These are phyloP conservation scores for Takifugu flavidus DNA, from an alignment of 2,113 vertebrate species.

Conservation along the genomic window DNA sequence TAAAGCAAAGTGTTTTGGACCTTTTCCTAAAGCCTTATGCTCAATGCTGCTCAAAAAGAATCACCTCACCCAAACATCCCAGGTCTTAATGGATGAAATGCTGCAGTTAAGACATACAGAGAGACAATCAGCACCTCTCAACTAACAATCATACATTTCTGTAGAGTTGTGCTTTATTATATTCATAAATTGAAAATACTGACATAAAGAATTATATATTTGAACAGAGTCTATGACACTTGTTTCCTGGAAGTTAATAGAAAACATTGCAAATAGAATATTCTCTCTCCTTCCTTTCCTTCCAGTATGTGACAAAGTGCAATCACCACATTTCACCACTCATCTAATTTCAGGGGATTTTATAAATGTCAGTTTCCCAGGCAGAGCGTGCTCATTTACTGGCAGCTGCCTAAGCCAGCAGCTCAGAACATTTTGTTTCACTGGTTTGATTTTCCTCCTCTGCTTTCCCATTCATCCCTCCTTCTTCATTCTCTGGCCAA, in stretches of 20 bases:
- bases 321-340: conserved; percentile 11
- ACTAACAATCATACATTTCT: too few species aligned
- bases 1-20: too few species aligned
- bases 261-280: neutral
- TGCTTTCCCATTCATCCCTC: conserved; percentile 67
- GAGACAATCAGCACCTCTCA: too few species aligned
- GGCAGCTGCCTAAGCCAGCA: conserved; percentile 40
- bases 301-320: neutral
- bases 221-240: too few species aligned
- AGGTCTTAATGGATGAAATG: neutral
- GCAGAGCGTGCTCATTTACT: conserved; percentile 48
- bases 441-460: conserved; percentile 57
- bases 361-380: conserved; percentile 16
- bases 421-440: conserved; percentile 69
- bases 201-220: too few species aligned
- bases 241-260: neutral
- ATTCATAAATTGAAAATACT: too few species aligned
- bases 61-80: too few species aligned
- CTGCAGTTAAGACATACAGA: neutral
- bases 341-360: conserved; percentile 16
- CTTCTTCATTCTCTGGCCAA: conserved; percentile 53
- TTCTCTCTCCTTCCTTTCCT: neutral
- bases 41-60: too few species aligned
- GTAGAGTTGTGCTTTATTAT: too few species aligned
- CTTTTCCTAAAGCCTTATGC: too few species aligned